Evolutionary conservation across 2,113 vertebrate species (phyloP).

Genomic region (Scolopax mira): DNA sequence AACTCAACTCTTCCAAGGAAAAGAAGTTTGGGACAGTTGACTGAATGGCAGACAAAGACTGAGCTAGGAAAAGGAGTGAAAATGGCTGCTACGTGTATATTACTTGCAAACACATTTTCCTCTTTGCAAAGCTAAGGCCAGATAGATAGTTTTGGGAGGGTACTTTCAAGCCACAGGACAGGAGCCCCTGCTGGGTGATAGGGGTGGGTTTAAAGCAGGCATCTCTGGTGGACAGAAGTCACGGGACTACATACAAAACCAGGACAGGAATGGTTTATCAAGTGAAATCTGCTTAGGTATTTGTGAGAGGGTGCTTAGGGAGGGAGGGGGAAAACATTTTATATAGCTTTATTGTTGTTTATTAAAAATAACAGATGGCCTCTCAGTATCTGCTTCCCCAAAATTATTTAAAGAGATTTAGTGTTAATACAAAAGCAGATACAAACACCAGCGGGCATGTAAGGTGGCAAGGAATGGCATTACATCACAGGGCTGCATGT

Average conservation of each 20-base stretch:
- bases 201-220: neutral
- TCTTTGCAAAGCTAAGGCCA: neutral
- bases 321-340: neutral
- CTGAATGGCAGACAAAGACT: neutral
- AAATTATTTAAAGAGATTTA: neutral
- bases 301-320: neutral
- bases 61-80: neutral
- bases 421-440: neutral
- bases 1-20: neutral
- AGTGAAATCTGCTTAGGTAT: neutral
- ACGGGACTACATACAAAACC: neutral
- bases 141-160: neutral
- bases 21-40: neutral
- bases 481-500: neutral
- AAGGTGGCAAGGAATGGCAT: neutral
- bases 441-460: neutral
- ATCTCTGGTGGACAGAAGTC: neutral
- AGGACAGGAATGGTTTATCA: neutral
- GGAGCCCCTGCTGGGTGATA: neutral
- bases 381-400: neutral
- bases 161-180: neutral
- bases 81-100: rapidly evolving
- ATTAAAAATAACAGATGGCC: neutral
- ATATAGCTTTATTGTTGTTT: neutral
- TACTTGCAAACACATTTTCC: neutral